phyloP scores from a whole-genome alignment of 2,113 vertebrate genomes.

The Rallus limicola region DNA sequence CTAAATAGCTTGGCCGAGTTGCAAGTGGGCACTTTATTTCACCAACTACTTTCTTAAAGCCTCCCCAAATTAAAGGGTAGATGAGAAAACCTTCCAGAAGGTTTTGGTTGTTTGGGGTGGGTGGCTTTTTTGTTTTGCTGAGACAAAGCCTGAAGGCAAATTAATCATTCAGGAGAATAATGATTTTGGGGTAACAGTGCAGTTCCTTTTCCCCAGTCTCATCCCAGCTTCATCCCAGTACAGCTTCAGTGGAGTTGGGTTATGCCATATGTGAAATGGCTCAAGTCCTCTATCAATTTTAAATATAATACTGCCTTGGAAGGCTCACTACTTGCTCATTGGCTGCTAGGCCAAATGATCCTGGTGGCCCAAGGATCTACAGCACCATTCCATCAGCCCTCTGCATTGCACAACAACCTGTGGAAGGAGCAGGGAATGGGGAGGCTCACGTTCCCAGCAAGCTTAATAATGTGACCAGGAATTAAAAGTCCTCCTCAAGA shows the following conservation, averaged over 20 bases:
- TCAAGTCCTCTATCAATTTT: too few relatives aligned
- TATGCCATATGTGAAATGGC: accelerated
- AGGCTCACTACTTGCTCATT: accelerated
- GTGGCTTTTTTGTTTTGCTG: neutral
- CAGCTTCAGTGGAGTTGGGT: neutral
- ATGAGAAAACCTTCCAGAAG: too few relatives aligned
- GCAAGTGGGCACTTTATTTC: neutral
- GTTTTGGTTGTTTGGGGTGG: neutral
- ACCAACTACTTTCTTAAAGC: neutral
- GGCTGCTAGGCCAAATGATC: neutral
- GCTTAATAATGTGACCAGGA: neutral
- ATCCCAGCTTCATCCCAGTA: neutral
- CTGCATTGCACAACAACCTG: accelerated
- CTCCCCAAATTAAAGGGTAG: neutral
- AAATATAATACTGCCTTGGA: neutral
- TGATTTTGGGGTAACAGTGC: neutral
- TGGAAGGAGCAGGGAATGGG: neutral
- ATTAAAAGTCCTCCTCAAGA: neutral
- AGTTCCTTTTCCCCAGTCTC: neutral
- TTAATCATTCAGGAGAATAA: neutral
- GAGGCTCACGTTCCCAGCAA: neutral
- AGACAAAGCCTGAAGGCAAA: neutral
- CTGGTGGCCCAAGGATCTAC: accelerated
- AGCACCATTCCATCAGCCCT: neutral
- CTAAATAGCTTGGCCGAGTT: neutral